Base-by-base conservation (phyloP, 2,888 invertebrate genomes). In the Doris montereyensis region DNA sequence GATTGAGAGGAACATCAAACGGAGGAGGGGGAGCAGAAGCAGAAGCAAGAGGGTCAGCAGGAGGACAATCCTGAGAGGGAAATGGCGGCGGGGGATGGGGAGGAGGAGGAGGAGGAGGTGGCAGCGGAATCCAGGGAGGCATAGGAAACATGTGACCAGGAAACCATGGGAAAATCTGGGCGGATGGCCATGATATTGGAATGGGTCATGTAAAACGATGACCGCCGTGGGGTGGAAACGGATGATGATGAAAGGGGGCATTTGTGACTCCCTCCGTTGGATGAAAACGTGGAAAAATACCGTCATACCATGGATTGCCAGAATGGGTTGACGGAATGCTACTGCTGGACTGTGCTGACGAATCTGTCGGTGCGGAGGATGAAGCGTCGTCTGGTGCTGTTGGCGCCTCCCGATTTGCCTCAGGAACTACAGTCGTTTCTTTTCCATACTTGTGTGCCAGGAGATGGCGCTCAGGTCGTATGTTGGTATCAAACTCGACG, bases 91-190 rank as follows among this genome's bases (percentile, higher is more conserved):
- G 24, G 57, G 73, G 41, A n/a, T 75, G 62, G 26, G 71, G 60
- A 32, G 41, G 84, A 79, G n/a, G 86, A 83, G 52, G 87, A 82
- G 28, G 80, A 81, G 78, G 86, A 86, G 8, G 85, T 84, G 3
- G 85, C 79, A 8, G 83, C 70, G 0, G 87, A 86, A 28, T 86
- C 80, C 34, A 85, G 84, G 3, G 87, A 87, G 70, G 87, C 86
- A 80, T 84, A 86, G 30, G 87, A 85, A 24, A 87, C 81, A n/a
- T n/a, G n/a, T n/a, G n/a, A n/a, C n/a, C n/a, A n/a, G 5, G 87
- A 87, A 73, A 86, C 87, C 0, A 87, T 87, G 34, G 87, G 79
- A n/a, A 87, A 81, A 79, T 86, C 86, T 52, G 86, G 84, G 26
- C 84, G 82, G 17, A 87, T 83, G 60, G 52, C 74, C 72, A 86